Evolutionary conservation across 2,113 vertebrate species (phyloP).

Genomic region (Madoqua kirkii): DNA sequence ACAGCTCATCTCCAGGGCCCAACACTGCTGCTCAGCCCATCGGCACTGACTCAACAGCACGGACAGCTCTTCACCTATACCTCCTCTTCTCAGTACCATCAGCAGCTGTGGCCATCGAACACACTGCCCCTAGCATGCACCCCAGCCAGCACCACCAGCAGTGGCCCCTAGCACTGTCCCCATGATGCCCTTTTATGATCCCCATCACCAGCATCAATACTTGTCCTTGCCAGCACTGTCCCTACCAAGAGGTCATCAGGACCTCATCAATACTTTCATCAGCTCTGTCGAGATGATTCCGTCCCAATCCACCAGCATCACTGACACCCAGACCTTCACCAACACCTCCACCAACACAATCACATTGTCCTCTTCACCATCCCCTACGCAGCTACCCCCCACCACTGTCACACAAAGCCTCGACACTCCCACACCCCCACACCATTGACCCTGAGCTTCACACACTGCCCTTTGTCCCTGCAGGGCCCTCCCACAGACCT

Average conservation of each 20-base stretch:
- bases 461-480: neutral
- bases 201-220: neutral
- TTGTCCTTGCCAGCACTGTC: neutral
- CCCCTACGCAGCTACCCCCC: neutral
- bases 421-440: neutral
- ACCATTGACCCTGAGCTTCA: neutral
- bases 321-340: neutral
- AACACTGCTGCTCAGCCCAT: neutral
- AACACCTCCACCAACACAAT: neutral
- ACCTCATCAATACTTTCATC: neutral
- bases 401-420: neutral
- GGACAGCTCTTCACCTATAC: neutral
- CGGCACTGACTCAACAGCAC: neutral
- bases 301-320: too few species aligned
- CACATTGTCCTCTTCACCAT: too few species aligned
- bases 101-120: neutral
- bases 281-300: neutral
- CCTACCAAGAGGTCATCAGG: neutral
- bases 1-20: neutral
- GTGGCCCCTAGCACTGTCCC: too few species aligned
- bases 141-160: neutral
- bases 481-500: neutral
- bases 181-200: neutral
- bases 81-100: neutral
- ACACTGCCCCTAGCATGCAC: neutral